Evolutionary conservation across 2,888 invertebrate genomes (phyloP).

Genomic region (Ethmia dodecea): DNA sequence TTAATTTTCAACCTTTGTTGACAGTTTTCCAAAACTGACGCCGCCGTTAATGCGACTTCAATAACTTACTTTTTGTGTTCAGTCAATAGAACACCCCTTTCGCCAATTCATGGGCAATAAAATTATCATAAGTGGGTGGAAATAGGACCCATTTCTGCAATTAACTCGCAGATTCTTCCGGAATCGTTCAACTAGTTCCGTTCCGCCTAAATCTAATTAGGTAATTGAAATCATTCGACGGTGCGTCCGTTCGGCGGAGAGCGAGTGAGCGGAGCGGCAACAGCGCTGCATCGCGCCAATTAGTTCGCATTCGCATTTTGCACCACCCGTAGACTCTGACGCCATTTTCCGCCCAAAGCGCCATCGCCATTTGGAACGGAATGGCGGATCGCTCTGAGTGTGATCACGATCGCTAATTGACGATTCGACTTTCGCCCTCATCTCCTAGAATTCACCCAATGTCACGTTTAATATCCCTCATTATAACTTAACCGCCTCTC

Average conservation of each 20-base stretch:
- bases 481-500: constrained; percentile 17
- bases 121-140: constrained; percentile 32
- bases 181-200: constrained; percentile 18
- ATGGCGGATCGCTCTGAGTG: constrained; percentile 29
- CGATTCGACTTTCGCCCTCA: constrained; percentile 22
- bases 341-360: constrained; percentile 21
- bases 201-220: constrained; percentile 47
- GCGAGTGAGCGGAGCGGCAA: constrained; percentile 13
- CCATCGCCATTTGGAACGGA: constrained; percentile 30
- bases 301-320: constrained; percentile 29
- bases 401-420: constrained; percentile 30
- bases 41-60: constrained; percentile 15
- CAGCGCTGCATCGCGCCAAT: constrained; percentile 39
- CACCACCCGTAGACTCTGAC: constrained; percentile 19
- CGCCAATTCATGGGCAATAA: constrained; percentile 20
- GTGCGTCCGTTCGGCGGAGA: constrained; percentile 6
- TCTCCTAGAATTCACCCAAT: constrained; percentile 14
- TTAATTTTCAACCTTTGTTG: constrained; percentile 10
- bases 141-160: constrained; percentile 29
- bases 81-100: constrained; percentile 29
- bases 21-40: constrained; percentile 10
- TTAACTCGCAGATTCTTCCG: constrained; percentile 25
- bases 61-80: constrained; percentile 23
- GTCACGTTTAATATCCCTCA: constrained; percentile 15
- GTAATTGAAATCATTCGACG: constrained; percentile 46